Evolutionary conservation across 2,113 vertebrate species (phyloP).

Genomic region (Mobula hypostoma): DNA sequence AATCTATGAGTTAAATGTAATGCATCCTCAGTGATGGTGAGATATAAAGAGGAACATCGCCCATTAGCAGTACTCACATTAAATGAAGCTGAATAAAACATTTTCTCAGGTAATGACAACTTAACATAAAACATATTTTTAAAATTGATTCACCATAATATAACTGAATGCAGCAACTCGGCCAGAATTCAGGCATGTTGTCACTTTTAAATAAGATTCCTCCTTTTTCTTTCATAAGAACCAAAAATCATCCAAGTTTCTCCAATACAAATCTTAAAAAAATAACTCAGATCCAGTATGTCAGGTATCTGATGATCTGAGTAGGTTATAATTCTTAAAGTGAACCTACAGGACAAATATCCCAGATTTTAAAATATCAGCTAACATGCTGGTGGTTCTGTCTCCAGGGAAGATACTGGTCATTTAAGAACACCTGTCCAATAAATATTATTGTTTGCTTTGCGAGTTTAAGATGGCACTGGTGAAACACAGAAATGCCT

Average conservation of each 20-base stretch:
- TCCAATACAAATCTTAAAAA: not conserved
- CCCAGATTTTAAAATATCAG: not conserved
- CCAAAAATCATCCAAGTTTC: not conserved
- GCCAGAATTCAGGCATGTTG: not conserved
- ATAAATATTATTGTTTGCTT: conserved; percentile 16
- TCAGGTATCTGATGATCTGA: not conserved
- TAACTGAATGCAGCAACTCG: not conserved
- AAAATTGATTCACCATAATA: not conserved
- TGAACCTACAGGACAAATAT: not conserved
- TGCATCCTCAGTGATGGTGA: too few relatives aligned
- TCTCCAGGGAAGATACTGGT: not conserved
- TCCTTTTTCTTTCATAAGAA: not conserved
- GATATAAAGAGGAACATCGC: not conserved
- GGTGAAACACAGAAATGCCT: too few relatives aligned
- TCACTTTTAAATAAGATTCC: not conserved
- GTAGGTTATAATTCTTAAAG: not conserved
- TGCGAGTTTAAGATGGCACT: not conserved
- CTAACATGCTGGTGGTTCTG: not conserved
- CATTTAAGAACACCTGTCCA: not conserved
- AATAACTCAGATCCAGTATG: not conserved
- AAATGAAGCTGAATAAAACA: not conserved
- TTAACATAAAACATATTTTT: not conserved
- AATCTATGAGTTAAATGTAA: not conserved
- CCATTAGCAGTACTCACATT: not conserved
- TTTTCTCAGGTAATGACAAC: not conserved